Base-by-base conservation (phyloP, 1,140 invertebrate genomes). In the Odontomachus brunneus region DNA sequence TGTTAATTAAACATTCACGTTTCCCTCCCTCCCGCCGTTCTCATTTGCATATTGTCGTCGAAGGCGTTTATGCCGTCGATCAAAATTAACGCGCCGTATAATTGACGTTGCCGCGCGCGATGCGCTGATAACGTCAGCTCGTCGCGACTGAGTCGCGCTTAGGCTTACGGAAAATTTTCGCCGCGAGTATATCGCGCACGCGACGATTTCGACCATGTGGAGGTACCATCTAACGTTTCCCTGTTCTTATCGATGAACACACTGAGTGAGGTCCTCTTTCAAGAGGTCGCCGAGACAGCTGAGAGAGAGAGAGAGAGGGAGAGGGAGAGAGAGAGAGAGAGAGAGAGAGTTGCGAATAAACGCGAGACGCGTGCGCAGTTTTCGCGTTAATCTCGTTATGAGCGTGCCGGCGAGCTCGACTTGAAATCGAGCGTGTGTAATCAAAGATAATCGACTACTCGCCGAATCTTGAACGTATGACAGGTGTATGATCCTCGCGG, bases 1-100 rank as follows among this genome's bases (percentile, higher is more conserved):
- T 7, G 33, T 22, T 71, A 69, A 80, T 80, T 80, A 57, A 80
- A 80, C 33, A 80, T 71, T 57, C 48, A 33, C 65, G 51, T 48
- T 38, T 33, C 29, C 38, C 29, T 5, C 29, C 29, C 26, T 33
- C 33, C 15, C 74, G 15, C 65, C 33, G 29, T n/a, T 53, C 24
- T 19, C 51, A 71, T 80, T 71, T 78, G 33, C 51, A 57, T 44
- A 48, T 57, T 26, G 63, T 44, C 75, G 19, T 69, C 69, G 55
- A 19, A 29, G 48, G 24, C 24, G 57, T 29, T 69, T 51, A 69
- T 55, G 15, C 24, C 22, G 49, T 78, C 75, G 55, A 78, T 78
- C 51, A 69, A n/a, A 78, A 67, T 67, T 67, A 71, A 1, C 44
- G 19, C n/a, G 17, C 19, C 22, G n/a, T 57, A 22, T 80, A 80